phyloP scores from a whole-genome alignment of 2,888 invertebrate genomes.

The Heliconius erato region DNA sequence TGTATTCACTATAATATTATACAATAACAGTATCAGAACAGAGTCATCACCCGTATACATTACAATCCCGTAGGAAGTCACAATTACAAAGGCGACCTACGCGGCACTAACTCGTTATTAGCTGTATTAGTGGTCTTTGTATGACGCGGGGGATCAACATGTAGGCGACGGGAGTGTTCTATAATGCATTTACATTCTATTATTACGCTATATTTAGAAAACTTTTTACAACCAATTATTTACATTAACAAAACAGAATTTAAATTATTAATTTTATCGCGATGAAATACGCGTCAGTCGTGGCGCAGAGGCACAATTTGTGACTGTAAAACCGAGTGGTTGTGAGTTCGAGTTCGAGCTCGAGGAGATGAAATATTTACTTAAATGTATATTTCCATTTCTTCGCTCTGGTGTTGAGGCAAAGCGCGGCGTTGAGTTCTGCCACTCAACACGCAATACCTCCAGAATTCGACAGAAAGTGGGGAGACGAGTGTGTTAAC shows the following conservation, averaged over 20 bases:
- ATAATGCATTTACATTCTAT: background rate
- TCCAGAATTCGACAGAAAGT: too few species aligned
- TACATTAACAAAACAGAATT: background rate
- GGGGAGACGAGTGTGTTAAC: too few species aligned
- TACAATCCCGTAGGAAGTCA: constrained; percentile 29
- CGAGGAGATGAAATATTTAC: too few species aligned
- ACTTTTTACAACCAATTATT: background rate
- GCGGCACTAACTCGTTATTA: constrained; percentile 23
- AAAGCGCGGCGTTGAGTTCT: too few species aligned
- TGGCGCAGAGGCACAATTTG: too few species aligned
- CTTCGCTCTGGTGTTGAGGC: too few species aligned
- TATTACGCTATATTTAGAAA: background rate
- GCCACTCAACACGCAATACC: too few species aligned
- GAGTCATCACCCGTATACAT: background rate
- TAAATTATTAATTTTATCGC: too few species aligned
- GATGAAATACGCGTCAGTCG: too few species aligned
- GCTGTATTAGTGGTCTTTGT: constrained; percentile 12
- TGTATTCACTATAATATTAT: background rate
- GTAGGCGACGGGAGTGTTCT: background rate
- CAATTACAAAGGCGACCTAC: constrained; percentile 32
- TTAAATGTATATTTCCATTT: too few species aligned
- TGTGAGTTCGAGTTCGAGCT: too few species aligned
- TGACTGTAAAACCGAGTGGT: too few species aligned
- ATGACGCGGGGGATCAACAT: background rate
- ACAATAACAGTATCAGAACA: constrained; percentile 8